Evolutionary conservation across 2,888 invertebrate genomes (phyloP), one percentile per base, ranked within the genome.

Genomic region (Agriopis marginaria): DNA sequence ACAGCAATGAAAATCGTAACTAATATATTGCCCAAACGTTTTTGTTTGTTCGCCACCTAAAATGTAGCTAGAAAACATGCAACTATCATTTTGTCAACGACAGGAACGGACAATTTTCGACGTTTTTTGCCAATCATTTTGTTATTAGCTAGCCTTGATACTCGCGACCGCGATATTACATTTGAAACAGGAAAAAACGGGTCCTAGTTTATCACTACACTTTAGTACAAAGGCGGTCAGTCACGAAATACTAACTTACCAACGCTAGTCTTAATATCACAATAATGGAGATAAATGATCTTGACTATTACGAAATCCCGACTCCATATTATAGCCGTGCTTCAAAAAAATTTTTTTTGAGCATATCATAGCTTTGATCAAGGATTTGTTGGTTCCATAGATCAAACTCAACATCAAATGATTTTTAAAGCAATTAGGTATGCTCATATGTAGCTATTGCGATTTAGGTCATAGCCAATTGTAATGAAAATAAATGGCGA

Each of bases 221-320:
- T 14, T 50, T 17, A 14, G 17, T 3, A 14, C 50, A 1, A 50
- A n/a, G 14, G 6, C 10, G 17, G 17, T 50, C 17, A 17, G 17
- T 50, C 9, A n/a, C 0, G n/a, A 50, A 50, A 0, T 50, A 50
- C 17, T 8, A 50, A 50, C 50, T 9, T 50, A 50, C 50, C 47
- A 6, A n/a, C 0, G 17, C 17, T 14, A 1, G 17, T 9, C 17
- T 50, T 8, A 73, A 73, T 73, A 68, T 60, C 50, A 53, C 11
- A 64, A 68, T 59, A 71, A 73, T 72, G 23, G 68, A 75, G 73
- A 75, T 71, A 68, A 73, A 75, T 73, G 73, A 68, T 62, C 68
- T 32, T 32, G 32, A 5, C 4, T 4, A 32, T 32, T 1, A 49
- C 70, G 9, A 63, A 63, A 39, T 14, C 55, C 14, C 42, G 51